These are phyloP conservation scores for Toxotes chatareus DNA, from an alignment of 2,113 vertebrate genomes.

Conservation along the genomic window DNA sequence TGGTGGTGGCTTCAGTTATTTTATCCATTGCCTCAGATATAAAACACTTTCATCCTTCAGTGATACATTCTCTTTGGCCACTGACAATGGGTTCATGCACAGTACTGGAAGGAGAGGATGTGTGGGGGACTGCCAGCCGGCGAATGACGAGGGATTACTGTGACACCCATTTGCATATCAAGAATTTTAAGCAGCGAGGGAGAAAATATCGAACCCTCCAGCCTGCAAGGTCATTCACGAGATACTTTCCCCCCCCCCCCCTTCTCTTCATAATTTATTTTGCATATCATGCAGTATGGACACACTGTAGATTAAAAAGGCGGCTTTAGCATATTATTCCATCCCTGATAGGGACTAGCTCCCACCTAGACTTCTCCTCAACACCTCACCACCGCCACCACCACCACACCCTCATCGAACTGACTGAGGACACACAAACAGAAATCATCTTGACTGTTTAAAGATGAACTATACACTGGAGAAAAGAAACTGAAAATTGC, in stretches of 20 bases:
- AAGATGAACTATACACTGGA: conserved; percentile 23
- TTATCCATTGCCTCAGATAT: neutral
- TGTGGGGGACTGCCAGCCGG: conserved; percentile 47
- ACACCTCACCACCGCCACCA: neutral
- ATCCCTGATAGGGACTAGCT: conserved; percentile 79
- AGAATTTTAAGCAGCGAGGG: conserved; percentile 83
- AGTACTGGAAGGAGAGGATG: conserved; percentile 33
- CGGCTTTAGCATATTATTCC: conserved; percentile 81
- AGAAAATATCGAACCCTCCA: conserved; percentile 86
- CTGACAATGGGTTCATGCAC: conserved; percentile 45
- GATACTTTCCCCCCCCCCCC: conserved; percentile 77
- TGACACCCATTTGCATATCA: conserved; percentile 85
- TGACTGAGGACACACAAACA: conserved; percentile 26
- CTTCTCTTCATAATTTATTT: conserved; percentile 81
- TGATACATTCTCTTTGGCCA: conserved; percentile 18
- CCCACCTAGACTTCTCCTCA: conserved; percentile 72
- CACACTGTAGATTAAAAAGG: conserved; percentile 77
- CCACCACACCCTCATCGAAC: conserved; percentile 63
- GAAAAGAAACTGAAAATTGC: conserved; percentile 38
- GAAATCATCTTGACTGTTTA: conserved; percentile 48
- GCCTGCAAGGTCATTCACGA: conserved; percentile 88
- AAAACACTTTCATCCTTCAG: neutral
- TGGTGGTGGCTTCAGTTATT: neutral
- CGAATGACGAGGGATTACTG: conserved; percentile 82
- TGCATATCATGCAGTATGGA: conserved; percentile 82